These are phyloP conservation scores for Stenoptilia bipunctidactyla DNA, from an alignment of 2,888 invertebrate genomes.

Conservation along the genomic window DNA sequence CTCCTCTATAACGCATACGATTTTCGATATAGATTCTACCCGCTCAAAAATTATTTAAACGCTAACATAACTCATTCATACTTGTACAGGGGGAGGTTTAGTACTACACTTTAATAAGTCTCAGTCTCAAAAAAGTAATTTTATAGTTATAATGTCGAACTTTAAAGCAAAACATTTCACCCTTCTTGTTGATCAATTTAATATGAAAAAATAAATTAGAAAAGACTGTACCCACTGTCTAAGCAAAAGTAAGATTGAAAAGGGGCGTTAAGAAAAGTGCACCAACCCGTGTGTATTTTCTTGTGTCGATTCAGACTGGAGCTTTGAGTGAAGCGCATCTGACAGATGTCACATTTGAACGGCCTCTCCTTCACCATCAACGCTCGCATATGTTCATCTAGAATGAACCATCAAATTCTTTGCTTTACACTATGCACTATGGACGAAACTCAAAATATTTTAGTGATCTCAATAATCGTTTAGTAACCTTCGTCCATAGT, in stretches of 20 bases:
- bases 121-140: too few species aligned
- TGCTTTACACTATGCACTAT: slow-evolving; percentile 14
- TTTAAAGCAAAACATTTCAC: slow-evolving; percentile 4
- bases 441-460: too few species aligned
- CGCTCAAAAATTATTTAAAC: slow-evolving; percentile 43
- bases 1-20: slow-evolving; percentile 71
- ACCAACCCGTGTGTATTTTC: slow-evolving; percentile 77
- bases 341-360: slow-evolving; percentile 77
- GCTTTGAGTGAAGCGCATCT: slow-evolving; percentile 79
- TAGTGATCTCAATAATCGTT: too few species aligned
- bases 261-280: slow-evolving; percentile 33
- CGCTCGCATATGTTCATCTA: slow-evolving; percentile 70
- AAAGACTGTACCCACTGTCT: slow-evolving; percentile 21
- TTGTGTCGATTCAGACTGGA: slow-evolving; percentile 80
- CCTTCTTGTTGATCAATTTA: neutral
- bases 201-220: slow-evolving; percentile 7
- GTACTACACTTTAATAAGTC: too few species aligned
- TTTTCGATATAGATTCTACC: slow-evolving; percentile 60
- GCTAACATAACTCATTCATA: slow-evolving; percentile 42
- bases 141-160: neutral
- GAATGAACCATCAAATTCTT: slow-evolving; percentile 30
- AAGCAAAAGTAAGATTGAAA: slow-evolving; percentile 26
- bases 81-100: slow-evolving; percentile 68
- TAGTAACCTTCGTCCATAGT: slow-evolving; percentile 30
- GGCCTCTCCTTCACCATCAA: slow-evolving; percentile 71